Conservation (phyloP, 2,888 invertebrate species). For the Leuctra nigra region DNA sequence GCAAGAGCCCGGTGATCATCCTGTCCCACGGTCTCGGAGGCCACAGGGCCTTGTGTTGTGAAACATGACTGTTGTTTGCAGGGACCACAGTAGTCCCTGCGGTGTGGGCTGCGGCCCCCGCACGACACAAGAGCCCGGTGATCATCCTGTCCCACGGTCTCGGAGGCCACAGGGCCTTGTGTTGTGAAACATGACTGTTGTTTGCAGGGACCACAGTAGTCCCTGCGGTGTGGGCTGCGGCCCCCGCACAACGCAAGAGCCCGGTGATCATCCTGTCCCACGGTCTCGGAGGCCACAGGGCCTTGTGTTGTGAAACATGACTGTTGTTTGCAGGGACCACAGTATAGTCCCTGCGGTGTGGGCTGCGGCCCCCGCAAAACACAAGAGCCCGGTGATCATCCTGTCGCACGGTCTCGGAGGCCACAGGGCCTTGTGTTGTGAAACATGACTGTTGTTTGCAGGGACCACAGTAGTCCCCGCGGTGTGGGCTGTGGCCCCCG, state of each 20-base stretch:
- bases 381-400: constrained; percentile 54
- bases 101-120: constrained; percentile 41
- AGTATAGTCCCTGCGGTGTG: constrained; percentile 50
- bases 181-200: constrained; percentile 52
- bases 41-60: constrained; percentile 51
- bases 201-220: constrained; percentile 59
- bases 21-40: constrained; percentile 48
- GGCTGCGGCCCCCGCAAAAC: constrained; percentile 36
- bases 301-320: constrained; percentile 52
- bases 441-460: constrained; percentile 54
- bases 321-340: constrained; percentile 55
- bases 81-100: no score
- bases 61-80: constrained; percentile 54
- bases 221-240: constrained; percentile 49
- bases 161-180: constrained; percentile 52
- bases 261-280: constrained; percentile 46
- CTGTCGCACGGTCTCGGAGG: constrained; percentile 61
- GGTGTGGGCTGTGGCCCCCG: no score
- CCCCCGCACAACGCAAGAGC: constrained; percentile 50
- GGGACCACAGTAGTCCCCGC: no score
- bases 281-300: constrained; percentile 51
- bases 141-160: constrained; percentile 60
- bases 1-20: constrained; percentile 43
- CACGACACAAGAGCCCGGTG: constrained; percentile 39
- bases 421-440: constrained; percentile 51